Base-by-base conservation (phyloP, 2,797 vertebrate species). In the Artibeus lituratus region DNA sequence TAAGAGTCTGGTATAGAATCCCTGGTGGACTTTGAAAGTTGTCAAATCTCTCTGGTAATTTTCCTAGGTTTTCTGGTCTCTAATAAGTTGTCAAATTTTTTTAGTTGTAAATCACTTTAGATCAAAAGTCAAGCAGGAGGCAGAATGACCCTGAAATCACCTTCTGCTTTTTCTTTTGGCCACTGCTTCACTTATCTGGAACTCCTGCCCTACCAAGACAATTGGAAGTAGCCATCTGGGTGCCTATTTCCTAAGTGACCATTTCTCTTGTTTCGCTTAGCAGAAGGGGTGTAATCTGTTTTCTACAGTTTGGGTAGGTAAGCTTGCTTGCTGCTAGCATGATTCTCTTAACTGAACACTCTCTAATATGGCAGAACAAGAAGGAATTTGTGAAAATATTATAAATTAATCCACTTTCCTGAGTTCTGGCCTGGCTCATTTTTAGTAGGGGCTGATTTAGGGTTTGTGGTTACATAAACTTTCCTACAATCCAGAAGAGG, bases 31-130 rank as follows among this genome's bases (percentile, higher is more conserved):
- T 96, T 90, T 96, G 88, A 84, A 77, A 80, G 44, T 21, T 94
- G 91, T 91, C 92, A 92, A 96, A 77, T 92, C 74, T 93, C 88
- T 92, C 78, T 69, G 96, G 96, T 97, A 96, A 97, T 89, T 98
- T 96, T 91, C 80, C 94, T 84, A 81, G 94, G 86, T 83, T 83
- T 93, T 94, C 88, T 95, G 82, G 89, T 85, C 67, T 96, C 74
- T 95, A 87, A 21, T 69, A 84, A 91, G 83, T 37, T 76, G n/a
- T 53, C 19, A 7, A 53, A 65, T 35, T 78, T 97, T 97, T 96
- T 95, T 90, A 90, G 16, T 73, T 93, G 57, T 94, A 93, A 96
- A 97, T 96, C 83, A 85, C 49, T 76, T 86, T 85, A 70, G 26
- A 94, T 87, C 83, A 87, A 87, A 96, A 96, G 94, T 94, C 82